Conservation (phyloP, 2,113 vertebrate species). For the human (Homo sapiens) region GRCh38 chr6:90986501-90987000, state of each 20-base stretch:
- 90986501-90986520: conserved; percentile 25
- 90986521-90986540: neutral
- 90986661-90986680: neutral
- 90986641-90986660: neutral
- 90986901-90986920: conserved; percentile 65
- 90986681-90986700: neutral
- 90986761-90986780: conserved; percentile 37
- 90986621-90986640: neutral
- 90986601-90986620: neutral
- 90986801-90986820: conserved; percentile 47
- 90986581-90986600: neutral
- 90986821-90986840: conserved; percentile 69
- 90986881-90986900: conserved; percentile 54
- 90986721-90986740: neutral
- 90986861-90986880: conserved; percentile 61
- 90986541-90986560: neutral
- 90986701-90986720: conserved; percentile 29
- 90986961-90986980: conserved; percentile 66
- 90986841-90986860: conserved; percentile 53
- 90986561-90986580: neutral
- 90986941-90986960: conserved; percentile 61
- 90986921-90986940: conserved; percentile 62
- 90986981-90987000: conserved; percentile 70
- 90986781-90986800: neutral
- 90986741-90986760: conserved; percentile 56